phyloP scores from a whole-genome alignment of 2,797 vertebrate genomes.

The Spinus olivaceus region DNA sequence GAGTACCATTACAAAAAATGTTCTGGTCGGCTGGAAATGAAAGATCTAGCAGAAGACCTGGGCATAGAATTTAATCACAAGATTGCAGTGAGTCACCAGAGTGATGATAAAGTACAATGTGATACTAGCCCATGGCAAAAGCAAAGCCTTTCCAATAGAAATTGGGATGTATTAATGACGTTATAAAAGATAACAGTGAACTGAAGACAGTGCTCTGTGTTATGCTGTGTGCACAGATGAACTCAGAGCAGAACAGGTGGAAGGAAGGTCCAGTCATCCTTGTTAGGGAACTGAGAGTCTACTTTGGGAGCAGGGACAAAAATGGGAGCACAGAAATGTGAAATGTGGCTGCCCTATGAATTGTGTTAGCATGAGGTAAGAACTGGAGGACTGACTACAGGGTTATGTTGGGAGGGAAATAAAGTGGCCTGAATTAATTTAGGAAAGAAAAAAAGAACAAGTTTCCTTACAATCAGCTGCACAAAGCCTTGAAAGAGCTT shows the following conservation, averaged over 20 bases:
- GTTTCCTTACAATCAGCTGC: neutral
- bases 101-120: conserved; percentile 2
- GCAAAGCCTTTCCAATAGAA: neutral
- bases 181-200: neutral
- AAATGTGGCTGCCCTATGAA: neutral
- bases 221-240: neutral
- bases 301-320: neutral
- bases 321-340: neutral
- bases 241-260: neutral
- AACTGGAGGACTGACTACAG: neutral
- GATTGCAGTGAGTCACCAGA: conserved; percentile 25
- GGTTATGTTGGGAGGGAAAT: neutral
- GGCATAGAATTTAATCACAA: conserved; percentile 27
- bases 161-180: neutral
- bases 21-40: conserved; percentile 32
- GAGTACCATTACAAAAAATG: neutral
- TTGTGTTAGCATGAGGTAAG: neutral
- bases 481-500: neutral
- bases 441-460: neutral
- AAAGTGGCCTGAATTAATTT: neutral
- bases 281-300: neutral
- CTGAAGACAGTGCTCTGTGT: neutral
- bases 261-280: neutral
- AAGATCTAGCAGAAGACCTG: conserved; percentile 29
- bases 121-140: neutral